phyloP scores from a whole-genome alignment of 2,113 vertebrate species.

The Seriola rivoliana region DNA sequence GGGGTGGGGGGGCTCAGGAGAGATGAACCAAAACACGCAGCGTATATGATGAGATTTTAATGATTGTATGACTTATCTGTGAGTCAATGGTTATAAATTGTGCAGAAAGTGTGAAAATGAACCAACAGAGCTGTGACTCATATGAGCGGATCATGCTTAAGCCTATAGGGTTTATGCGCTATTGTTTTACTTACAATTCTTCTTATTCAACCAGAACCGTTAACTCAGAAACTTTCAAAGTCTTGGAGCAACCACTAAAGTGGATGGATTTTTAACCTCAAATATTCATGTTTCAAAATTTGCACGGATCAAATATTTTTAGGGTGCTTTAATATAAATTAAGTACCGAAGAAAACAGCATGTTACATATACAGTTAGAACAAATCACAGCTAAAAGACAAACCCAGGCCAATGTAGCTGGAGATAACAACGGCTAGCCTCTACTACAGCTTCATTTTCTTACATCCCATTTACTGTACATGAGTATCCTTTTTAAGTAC shows the following conservation, averaged over 20 bases:
- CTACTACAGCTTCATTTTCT: neutral
- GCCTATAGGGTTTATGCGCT: conserved; percentile 5
- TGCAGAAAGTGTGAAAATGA: conserved; percentile 5
- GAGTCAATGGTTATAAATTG: conserved; percentile 6
- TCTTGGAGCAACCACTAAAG: neutral
- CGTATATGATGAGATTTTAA: neutral
- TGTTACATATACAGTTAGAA: neutral
- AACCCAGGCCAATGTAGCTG: neutral
- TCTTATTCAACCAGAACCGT: conserved; percentile 1
- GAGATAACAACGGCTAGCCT: neutral
- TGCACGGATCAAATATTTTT: too few relatives aligned
- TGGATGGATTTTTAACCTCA: neutral
- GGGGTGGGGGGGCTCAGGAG: neutral
- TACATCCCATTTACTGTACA: neutral
- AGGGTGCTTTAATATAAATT: neutral
- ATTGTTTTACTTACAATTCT: conserved; percentile 19
- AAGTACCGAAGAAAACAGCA: neutral
- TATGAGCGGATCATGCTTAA: conserved; percentile 10
- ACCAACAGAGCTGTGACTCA: neutral
- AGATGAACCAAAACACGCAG: neutral
- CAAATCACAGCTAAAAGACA: neutral
- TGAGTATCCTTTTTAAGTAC: neutral
- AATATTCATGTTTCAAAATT: neutral
- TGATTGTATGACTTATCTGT: neutral
- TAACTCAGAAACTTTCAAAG: neutral